phyloP scores from a whole-genome alignment of 30 jellyfish, hydroid and myxozoan genomes.

The Hydra vulgaris region DNA sequence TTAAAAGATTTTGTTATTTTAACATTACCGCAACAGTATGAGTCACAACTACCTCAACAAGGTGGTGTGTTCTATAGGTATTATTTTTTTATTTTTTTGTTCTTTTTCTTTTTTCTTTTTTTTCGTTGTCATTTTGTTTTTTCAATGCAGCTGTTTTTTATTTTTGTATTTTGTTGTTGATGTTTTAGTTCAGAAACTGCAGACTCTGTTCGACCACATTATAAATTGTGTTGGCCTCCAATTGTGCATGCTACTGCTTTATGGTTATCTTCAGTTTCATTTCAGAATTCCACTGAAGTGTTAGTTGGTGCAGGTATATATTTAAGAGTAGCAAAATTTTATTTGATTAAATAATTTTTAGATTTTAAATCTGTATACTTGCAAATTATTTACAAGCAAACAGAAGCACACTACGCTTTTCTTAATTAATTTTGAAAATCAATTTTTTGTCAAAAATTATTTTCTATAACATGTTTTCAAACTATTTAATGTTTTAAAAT shows the following conservation, averaged over 20 bases:
- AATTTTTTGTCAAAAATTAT: too few species aligned
- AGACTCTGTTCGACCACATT: slow-evolving; percentile 77
- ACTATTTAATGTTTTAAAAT: too few species aligned
- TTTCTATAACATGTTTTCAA: too few species aligned
- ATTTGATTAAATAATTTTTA: background rate
- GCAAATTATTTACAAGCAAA: too few species aligned
- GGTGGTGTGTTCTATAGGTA: slow-evolving; percentile 83
- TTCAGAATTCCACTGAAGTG: slow-evolving; percentile 37
- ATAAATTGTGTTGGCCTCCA: slow-evolving; percentile 85
- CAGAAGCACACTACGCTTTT: too few species aligned
- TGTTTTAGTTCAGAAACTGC: slow-evolving; percentile 52
- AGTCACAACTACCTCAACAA: slow-evolving; percentile 68
- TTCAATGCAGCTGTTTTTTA: too few species aligned
- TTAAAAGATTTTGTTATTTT: slow-evolving; percentile 59
- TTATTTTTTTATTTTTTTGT: too few species aligned
- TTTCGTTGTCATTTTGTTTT: too few species aligned
- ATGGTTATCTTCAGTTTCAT: slow-evolving; percentile 74
- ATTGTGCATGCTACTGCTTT: slow-evolving; percentile 77
- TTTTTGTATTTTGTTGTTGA: background rate
- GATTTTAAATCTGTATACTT: background rate
- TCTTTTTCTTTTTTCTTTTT: too few species aligned
- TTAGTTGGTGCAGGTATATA: slow-evolving; percentile 69
- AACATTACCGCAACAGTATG: slow-evolving; percentile 63
- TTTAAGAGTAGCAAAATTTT: background rate
- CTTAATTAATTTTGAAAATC: too few species aligned